Evolutionary conservation across 2,888 invertebrate genomes (phyloP).

Genomic region (Agrotis puta): DNA sequence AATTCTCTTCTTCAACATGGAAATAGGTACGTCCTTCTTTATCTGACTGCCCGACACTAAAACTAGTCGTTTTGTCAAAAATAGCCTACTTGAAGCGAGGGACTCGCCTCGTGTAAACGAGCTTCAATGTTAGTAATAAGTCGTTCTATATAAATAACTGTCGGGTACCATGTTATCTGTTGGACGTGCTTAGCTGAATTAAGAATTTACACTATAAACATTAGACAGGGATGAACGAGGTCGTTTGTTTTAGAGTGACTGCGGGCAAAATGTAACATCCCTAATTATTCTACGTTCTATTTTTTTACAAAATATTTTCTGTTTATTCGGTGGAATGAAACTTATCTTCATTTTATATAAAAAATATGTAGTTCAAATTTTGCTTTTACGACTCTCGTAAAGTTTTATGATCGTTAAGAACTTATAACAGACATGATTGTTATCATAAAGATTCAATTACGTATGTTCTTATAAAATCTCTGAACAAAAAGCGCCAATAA

Average conservation of each 20-base stretch:
- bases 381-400: not conserved
- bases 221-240: slow-evolving; percentile 36
- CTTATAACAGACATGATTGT: not conserved
- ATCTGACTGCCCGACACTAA: too few species aligned
- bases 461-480: not conserved
- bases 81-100: not conserved
- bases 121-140: slow-evolving; percentile 32
- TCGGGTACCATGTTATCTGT: slow-evolving; percentile 51
- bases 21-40: not conserved
- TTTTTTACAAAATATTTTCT: not conserved
- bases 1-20: not conserved
- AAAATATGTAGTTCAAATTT: not conserved
- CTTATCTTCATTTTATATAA: not conserved
- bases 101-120: slow-evolving; percentile 21
- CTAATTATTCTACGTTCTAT: slow-evolving; percentile 35
- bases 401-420: not conserved
- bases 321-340: not conserved
- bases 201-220: slow-evolving; percentile 58
- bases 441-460: slow-evolving; percentile 1
- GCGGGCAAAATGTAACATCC: slow-evolving; percentile 35
- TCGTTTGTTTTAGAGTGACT: slow-evolving; percentile 43
- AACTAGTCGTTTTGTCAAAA: too few species aligned
- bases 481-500: slow-evolving; percentile 3
- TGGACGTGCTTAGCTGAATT: slow-evolving; percentile 61
- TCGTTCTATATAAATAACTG: slow-evolving; percentile 55